Evolutionary conservation across 2,113 vertebrate species (phyloP), one percentile per base, ranked within the genome.

Genomic region (Rutilus rutilus): DNA sequence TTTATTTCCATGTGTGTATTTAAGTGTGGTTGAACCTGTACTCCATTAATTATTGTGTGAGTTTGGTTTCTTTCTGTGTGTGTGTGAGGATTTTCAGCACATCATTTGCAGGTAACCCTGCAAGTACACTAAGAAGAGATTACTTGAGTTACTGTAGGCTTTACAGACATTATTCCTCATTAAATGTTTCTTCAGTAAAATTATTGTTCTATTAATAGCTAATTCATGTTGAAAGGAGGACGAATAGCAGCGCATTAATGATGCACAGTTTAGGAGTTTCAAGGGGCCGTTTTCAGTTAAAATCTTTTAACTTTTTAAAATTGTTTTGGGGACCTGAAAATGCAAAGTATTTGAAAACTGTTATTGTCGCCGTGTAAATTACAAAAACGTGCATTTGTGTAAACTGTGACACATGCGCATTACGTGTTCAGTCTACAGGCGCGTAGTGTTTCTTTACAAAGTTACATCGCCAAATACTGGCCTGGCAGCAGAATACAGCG

Each of bases 1-100:
- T 45, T 33, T 84, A 9, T 84, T 57, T 75, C 12, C n/a, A 19
- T 45, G 54, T 62, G 23, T 74, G 62, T 73, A 57, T 86, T 30
- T 52, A 36, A 12, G 42, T 78, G 42, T 67, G 19, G 19, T 47
- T 54, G n/a, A 69, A 57, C 42, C 21, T 0, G 1, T 65, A 30
- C 27, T 12, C 59, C 59, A 33, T 82, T 50, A 33, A 52, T 82
- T 52, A 52, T 21, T 39, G 5, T 39, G 30, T 4, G 4, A 69
- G 65, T 36, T 69, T 69, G 65, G 33, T 52, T 33, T 33, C 2
- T 17, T 25, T 17, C 6, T 17, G 50, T 59, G 2, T 54, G 8
- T 77, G n/a, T 12, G 52, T 45, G 15, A 80, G 57, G 36, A 42
- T 45, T 47, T 64, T 45, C 3, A 8, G 27, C 30, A 27, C 45